Base-by-base conservation (phyloP, 2,797 vertebrate genomes). In the Tarsius wallacei region DNA sequence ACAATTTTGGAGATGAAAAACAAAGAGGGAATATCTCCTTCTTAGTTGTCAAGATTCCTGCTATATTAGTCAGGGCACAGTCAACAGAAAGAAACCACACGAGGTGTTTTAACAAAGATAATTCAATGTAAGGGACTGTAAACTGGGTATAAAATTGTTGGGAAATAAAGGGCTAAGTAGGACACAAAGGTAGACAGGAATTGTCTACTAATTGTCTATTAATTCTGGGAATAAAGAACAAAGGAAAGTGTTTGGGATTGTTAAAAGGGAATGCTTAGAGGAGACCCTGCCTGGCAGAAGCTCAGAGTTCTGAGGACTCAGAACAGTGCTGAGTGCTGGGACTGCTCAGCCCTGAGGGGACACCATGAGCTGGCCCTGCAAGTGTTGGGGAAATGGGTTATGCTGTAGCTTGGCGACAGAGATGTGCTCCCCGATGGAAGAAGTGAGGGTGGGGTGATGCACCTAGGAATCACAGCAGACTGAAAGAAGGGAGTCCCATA, bases 201-300 rank as follows among this genome's bases (percentile, higher is more conserved):
- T 36, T 10, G 7, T 7, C 84, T 33, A 22, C n/a, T 47, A 24
- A 57, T 36, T 10, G 9, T 7, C 84, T 33, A 22, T 26, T 47
- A 24, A 33, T 2, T 9, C 12, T 1, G 26, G 17, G 31, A 10
- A 26, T 11, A 5, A n/a, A 12, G 17, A 57, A 33, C 22, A 31
- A 4, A 22, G 21, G 31, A 17, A n/a, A 33, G 12, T 2, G 4
- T 22, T 8, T 42, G 33, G 31, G 36, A 55, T 7, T 70, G 31
- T 83, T 16, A 28, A 26, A 73, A n/a, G 36, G 59, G 51, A 19
- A 26, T 36, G 33, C 57, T 47, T 26, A 7, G 90, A 47, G 70
- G 9, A 66, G 31, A 33, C 26, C 9, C 1, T 1, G 1, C 9
- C 0, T 5, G 3, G 7, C 28, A 57, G 59, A 1, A 28, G 24